Evolutionary conservation across 2,113 vertebrate genomes (phyloP).

Genomic region (Ceratotherium simum): DNA sequence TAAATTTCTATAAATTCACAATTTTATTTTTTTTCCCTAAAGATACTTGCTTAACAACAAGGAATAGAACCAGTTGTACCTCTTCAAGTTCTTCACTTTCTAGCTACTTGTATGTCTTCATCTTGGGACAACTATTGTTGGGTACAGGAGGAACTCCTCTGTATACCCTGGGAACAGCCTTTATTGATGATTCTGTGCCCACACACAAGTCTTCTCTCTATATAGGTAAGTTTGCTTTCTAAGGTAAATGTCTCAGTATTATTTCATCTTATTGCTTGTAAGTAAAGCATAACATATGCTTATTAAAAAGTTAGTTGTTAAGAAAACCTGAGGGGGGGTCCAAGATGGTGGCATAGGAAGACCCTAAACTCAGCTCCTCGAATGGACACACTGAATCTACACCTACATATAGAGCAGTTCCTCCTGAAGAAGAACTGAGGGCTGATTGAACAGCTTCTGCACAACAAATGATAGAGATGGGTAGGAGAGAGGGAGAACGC

Average conservation of each 20-base stretch:
- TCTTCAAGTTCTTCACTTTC: slow-evolving; percentile 76
- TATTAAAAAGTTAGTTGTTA: not conserved
- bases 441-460: not conserved
- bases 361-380: too few species aligned
- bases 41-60: slow-evolving; percentile 84
- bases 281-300: not conserved
- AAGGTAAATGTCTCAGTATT: not conserved
- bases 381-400: too few species aligned
- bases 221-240: slow-evolving; percentile 86
- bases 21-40: slow-evolving; percentile 52
- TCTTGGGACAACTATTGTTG: slow-evolving; percentile 88
- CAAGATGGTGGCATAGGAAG: too few species aligned
- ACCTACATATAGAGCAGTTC: too few species aligned
- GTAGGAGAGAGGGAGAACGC: not conserved
- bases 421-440: too few species aligned
- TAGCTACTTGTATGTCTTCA: slow-evolving; percentile 88
- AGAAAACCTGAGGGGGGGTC: too few species aligned
- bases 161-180: slow-evolving; percentile 90
- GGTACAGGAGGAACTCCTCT: slow-evolving; percentile 90
- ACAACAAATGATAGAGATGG: not conserved
- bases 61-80: slow-evolving; percentile 23
- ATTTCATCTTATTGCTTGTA: not conserved
- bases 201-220: slow-evolving; percentile 89
- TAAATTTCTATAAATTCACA: not conserved
- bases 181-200: slow-evolving; percentile 90